Conservation (phyloP, 2,113 vertebrate genomes). For the Opisthocomus hoazin region DNA sequence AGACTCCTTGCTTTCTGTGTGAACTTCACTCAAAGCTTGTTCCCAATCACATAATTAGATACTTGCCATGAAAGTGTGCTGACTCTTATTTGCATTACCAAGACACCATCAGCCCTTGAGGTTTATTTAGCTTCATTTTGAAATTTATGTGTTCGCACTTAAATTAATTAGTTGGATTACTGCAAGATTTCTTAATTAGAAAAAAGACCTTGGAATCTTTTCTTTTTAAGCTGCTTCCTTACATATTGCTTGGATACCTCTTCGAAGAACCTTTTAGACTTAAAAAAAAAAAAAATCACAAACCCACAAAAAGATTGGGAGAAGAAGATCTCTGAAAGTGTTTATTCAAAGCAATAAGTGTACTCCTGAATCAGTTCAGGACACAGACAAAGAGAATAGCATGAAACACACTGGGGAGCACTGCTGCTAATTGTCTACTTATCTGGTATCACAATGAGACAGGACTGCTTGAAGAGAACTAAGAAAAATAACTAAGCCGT, state of each 20-base stretch:
- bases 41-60: background rate
- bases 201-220: background rate
- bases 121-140: background rate
- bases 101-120: background rate
- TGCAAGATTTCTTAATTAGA: background rate
- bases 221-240: background rate
- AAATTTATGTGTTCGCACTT: background rate
- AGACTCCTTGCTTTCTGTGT: background rate
- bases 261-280: background rate
- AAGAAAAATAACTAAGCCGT: background rate
- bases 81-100: background rate
- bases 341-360: background rate
- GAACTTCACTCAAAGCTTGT: background rate
- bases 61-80: background rate
- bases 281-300: too few relatives aligned
- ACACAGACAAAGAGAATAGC: background rate
- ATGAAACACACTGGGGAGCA: background rate
- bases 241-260: background rate
- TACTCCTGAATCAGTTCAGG: background rate
- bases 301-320: accelerated
- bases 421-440: background rate
- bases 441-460: background rate
- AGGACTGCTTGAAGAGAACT: background rate
- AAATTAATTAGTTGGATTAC: background rate
- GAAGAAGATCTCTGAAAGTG: background rate